Conservation (phyloP, 2,888 invertebrate species). For the Eucera pruinosa region DNA sequence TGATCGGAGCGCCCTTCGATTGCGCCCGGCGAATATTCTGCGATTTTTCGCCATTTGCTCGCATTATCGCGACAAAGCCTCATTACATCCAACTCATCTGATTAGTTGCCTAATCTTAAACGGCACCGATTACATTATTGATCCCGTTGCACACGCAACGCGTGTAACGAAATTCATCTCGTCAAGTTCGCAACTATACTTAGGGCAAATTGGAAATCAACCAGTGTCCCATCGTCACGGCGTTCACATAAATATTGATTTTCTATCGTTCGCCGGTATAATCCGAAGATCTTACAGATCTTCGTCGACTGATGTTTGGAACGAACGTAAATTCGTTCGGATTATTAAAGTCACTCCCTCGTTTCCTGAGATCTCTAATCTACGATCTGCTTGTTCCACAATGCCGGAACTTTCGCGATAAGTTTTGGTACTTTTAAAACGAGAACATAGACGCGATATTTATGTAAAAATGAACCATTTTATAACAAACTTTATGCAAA, state of each 20-base stretch:
- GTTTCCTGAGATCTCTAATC: conserved; percentile 23
- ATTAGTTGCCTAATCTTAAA: neutral
- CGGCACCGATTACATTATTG: no score
- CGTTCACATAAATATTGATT: conserved; percentile 37
- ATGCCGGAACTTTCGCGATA: conserved; percentile 42
- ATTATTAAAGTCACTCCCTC: conserved; percentile 47
- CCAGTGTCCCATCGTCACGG: conserved; percentile 20
- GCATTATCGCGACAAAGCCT: conserved; percentile 2
- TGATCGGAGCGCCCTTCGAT: conserved; percentile 20
- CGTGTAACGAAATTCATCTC: conserved; percentile 1
- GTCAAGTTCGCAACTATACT: neutral
- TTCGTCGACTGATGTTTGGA: neutral
- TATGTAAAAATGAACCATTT: no score
- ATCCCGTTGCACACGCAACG: no score
- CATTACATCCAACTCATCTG: neutral
- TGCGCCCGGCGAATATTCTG: neutral
- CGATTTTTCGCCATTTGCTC: neutral
- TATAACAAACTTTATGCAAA: no score
- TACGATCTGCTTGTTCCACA: conserved; percentile 26
- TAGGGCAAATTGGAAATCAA: conserved; percentile 30
- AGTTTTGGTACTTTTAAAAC: conserved; percentile 38
- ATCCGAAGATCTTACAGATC: neutral
- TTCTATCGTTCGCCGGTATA: conserved; percentile 19
- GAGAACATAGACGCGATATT: no score
- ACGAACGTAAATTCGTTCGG: conserved; percentile 38